phyloP scores from a whole-genome alignment of 2,797 vertebrate genomes.

The Hydrolagus colliei region DNA sequence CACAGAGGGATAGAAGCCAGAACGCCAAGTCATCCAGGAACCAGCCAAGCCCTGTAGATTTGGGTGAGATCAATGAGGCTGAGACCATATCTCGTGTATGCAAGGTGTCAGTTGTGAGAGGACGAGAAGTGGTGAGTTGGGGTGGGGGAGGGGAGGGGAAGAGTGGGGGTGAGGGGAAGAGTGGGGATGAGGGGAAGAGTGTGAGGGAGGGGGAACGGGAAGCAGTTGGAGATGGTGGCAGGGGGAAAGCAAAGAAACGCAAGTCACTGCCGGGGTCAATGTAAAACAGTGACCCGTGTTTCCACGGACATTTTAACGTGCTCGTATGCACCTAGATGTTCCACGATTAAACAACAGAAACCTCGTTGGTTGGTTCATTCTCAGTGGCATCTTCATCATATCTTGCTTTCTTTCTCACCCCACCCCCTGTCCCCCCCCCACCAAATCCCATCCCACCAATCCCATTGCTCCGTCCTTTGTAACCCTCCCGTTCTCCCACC shows the following conservation, averaged over 20 bases:
- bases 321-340: neutral
- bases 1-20: too few species aligned
- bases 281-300: neutral
- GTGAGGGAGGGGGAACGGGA: neutral
- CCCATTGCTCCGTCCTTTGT: slow-evolving; percentile 38
- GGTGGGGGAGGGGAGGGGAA: neutral
- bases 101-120: too few species aligned
- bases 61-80: neutral
- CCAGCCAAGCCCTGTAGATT: too few species aligned
- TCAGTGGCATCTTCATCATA: slow-evolving; percentile 40
- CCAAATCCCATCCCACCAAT: slow-evolving; percentile 73
- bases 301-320: neutral
- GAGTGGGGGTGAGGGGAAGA: neutral
- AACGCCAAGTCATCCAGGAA: too few species aligned
- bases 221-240: neutral
- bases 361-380: slow-evolving; percentile 8
- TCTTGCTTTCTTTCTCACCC: slow-evolving; percentile 62
- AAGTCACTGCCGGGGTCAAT: too few species aligned
- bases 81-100: too few species aligned
- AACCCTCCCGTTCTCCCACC: too few species aligned
- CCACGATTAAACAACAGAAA: neutral
- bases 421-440: slow-evolving; percentile 62
- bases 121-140: too few species aligned
- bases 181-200: neutral
- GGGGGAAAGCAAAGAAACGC: too few species aligned